Evolutionary conservation across 2,888 invertebrate species (phyloP).

Genomic region (Spisula subtruncata): DNA sequence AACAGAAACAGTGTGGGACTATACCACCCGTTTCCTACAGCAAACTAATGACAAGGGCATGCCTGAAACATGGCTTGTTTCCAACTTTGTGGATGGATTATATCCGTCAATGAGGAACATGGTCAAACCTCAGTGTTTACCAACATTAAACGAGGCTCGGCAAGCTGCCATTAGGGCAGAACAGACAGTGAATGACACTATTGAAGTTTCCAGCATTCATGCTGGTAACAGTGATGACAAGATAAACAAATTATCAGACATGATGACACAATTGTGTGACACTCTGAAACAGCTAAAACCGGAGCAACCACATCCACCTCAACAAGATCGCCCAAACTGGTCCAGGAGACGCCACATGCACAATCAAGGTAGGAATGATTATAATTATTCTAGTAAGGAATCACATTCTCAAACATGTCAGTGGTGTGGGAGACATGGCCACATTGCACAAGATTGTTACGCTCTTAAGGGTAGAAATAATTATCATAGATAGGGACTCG

Average conservation of each 20-base stretch:
- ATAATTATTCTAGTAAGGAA: background rate
- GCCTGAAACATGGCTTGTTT: constrained; percentile 31
- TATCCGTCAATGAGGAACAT: background rate
- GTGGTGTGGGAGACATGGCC: background rate
- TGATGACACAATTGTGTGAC: background rate
- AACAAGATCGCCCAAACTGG: background rate
- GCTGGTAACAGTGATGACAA: background rate
- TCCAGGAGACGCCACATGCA: background rate
- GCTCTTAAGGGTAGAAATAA: background rate
- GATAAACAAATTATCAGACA: no score
- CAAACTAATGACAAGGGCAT: background rate
- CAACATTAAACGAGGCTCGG: constrained; percentile 15
- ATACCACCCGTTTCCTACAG: constrained; percentile 31
- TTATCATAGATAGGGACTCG: background rate
- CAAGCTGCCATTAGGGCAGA: constrained; percentile 50
- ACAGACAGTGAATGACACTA: background rate
- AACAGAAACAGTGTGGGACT: constrained; percentile 33
- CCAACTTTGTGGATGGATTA: constrained; percentile 44
- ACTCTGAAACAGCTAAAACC: background rate
- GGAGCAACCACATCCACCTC: background rate
- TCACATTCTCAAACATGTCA: background rate
- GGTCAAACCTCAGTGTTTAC: constrained; percentile 40
- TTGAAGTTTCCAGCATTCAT: background rate
- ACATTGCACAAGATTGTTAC: background rate
- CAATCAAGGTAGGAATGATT: background rate